Evolutionary conservation across 2,797 vertebrate genomes (phyloP).

Genomic region (Notamacropus eugenii): DNA sequence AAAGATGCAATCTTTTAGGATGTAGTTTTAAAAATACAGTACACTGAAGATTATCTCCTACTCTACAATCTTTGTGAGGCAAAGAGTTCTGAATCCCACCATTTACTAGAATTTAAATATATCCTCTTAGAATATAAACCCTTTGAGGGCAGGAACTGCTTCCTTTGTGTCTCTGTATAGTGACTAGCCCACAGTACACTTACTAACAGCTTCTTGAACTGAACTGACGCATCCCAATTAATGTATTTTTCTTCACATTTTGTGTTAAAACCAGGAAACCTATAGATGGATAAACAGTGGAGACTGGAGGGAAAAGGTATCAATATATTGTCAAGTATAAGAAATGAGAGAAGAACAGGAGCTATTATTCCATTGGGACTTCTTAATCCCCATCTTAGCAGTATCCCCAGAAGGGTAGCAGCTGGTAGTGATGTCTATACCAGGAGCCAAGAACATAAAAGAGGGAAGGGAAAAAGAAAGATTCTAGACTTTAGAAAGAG

Average conservation of each 20-base stretch:
- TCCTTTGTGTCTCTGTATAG: background rate
- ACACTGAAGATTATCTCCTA: background rate
- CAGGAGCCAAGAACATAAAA: no score
- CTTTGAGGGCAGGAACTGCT: background rate
- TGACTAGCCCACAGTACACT: background rate
- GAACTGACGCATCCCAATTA: background rate
- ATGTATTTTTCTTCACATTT: constrained; percentile 21
- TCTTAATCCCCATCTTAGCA: no score
- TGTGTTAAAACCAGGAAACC: background rate
- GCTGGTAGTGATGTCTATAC: no score
- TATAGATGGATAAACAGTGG: background rate
- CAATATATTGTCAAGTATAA: no score
- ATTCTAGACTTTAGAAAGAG: no score
- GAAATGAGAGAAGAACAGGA: no score
- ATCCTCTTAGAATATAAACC: background rate
- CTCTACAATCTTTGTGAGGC: background rate
- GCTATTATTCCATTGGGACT: no score
- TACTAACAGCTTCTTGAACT: background rate
- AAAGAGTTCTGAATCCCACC: background rate
- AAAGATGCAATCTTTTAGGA: background rate
- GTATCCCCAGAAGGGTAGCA: no score
- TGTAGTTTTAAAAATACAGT: background rate
- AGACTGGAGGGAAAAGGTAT: constrained; percentile 10
- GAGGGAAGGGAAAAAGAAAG: no score
- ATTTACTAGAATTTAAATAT: background rate